phyloP scores from a whole-genome alignment of 2,113 vertebrate genomes.

The Nanger granti region DNA sequence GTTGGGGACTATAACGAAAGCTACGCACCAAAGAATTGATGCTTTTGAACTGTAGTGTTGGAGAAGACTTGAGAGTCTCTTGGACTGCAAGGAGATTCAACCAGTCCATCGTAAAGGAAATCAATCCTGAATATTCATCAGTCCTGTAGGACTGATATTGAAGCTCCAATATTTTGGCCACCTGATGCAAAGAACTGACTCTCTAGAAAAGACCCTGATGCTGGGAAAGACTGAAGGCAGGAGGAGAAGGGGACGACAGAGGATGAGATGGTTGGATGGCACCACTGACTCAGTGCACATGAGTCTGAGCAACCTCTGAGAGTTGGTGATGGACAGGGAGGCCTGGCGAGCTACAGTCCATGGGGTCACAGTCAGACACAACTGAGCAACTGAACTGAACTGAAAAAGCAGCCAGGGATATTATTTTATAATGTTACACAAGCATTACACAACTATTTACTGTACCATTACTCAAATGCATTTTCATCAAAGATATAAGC shows the following conservation, averaged over 20 bases:
- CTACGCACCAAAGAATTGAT: background rate
- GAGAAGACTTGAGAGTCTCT: background rate
- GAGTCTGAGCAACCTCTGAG: background rate
- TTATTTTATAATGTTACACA: background rate
- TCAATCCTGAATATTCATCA: background rate
- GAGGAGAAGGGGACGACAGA: background rate
- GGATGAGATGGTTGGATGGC: background rate
- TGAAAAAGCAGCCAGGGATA: background rate
- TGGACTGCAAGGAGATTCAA: background rate
- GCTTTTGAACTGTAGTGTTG: background rate
- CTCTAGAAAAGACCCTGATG: background rate
- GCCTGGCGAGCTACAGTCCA: background rate
- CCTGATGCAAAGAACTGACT: background rate
- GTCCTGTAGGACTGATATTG: background rate
- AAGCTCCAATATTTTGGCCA: background rate
- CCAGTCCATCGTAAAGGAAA: background rate
- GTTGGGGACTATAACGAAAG: background rate
- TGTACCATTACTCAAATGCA: background rate
- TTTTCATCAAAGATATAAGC: background rate
- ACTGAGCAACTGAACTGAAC: background rate
- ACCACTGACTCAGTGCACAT: background rate
- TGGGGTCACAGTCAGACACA: background rate
- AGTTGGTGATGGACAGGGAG: background rate
- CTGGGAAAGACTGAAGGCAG: background rate
- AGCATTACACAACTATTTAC: background rate